Evolutionary conservation across 2,113 vertebrate species (phyloP).

Genomic region (Picathartes gymnocephalus): DNA sequence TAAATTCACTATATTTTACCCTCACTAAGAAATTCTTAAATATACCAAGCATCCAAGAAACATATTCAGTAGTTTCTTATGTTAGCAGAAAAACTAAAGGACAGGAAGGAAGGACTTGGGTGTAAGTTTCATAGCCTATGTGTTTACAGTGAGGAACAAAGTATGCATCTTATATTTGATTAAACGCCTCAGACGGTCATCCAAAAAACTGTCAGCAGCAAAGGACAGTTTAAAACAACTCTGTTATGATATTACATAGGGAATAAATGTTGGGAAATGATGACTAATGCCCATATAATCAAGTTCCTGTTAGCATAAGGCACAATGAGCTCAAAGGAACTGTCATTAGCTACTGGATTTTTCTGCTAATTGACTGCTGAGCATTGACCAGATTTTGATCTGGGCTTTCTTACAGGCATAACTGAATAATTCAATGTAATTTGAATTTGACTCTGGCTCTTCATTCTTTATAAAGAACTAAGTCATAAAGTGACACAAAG

Average conservation of each 20-base stretch:
- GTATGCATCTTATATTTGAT: not conserved
- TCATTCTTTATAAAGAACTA: not conserved
- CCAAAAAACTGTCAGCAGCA: not conserved
- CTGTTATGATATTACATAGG: not conserved
- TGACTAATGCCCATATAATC: not conserved
- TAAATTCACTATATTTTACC: not conserved
- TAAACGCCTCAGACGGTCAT: not conserved
- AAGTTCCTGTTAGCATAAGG: constrained; percentile 8
- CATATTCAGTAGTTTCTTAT: not conserved
- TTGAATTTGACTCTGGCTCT: not conserved
- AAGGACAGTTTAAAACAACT: not conserved
- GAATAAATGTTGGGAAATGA: constrained; percentile 3
- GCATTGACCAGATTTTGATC: not conserved
- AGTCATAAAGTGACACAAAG: not conserved
- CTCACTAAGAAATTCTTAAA: not conserved
- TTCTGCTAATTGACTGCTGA: constrained; percentile 4
- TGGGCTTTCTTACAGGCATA: not conserved
- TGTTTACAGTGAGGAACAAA: not conserved
- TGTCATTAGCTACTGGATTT: not conserved
- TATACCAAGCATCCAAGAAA: not conserved
- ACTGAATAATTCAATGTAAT: not conserved
- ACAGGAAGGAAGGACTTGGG: not conserved
- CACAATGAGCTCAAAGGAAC: not conserved
- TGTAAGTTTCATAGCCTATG: not conserved
- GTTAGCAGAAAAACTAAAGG: not conserved